Base-by-base conservation (phyloP, 2,797 vertebrate species). In the Pyrocephalus nanus region DNA sequence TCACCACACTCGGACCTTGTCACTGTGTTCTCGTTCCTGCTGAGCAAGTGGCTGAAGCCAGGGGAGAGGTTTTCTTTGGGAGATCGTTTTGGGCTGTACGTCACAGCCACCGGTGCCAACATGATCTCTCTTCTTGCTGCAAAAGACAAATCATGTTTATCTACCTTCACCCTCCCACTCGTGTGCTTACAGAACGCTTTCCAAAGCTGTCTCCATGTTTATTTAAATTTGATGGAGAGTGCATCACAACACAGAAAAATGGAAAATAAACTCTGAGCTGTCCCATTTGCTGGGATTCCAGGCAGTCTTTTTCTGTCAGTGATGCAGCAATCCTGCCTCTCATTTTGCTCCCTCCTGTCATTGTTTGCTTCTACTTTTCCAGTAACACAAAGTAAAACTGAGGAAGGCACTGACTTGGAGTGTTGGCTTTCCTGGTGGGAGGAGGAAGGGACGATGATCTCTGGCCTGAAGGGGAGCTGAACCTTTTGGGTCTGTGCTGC, bases 41-140 rank as follows among this genome's bases (percentile, higher is more conserved):
- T 98, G 95, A 99, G 97, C 62, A 98, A 96, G 89, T 98, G 98
- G 90, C 98, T 99, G 55, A 99, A 99, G 20, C 98, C 99, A 12
- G 99, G 99, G 92, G 99, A 99, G 91, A 98, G 97, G 94, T 99
- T 99, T 95, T 99, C 99, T 25, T 98, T 98, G 6, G 99, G 99
- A 94, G 98, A 99, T 83, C 99, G 98, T 97, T 99, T 99, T 3
- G 99, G 99, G 87, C 99, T 99, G 94, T 98, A 99, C 53, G 98
- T 99, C 40, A 98, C 98, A 18, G 98, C 98, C 86, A 98, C 86
- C 2, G 99, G 98, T 48, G 94, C 97, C 74, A 99, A 93, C 96
- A 99, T 97, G 26, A 98, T 99, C 86, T 99, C 99, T 97, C 99
- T 98, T 95, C 98, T 99, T 64, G 98, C 99, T 99, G 95, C 27